Evolutionary conservation across 2,888 invertebrate genomes (phyloP).

Genomic region (Rhagium mordax): DNA sequence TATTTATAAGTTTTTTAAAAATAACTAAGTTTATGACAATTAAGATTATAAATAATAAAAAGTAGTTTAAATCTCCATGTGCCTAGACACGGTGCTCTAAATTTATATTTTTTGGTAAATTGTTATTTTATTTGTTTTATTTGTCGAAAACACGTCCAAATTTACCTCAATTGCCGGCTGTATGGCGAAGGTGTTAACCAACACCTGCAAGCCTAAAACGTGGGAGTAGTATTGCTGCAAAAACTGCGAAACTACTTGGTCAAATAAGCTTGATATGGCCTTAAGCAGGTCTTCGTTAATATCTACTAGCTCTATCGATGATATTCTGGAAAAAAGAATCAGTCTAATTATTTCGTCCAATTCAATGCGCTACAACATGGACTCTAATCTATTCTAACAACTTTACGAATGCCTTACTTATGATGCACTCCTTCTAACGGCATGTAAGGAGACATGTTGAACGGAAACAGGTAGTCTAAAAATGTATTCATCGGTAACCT

Average conservation of each 20-base stretch:
- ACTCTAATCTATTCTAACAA: background rate
- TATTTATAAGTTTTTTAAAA: too few species aligned
- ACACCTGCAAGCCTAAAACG: slow-evolving; percentile 83
- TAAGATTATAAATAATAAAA: too few species aligned
- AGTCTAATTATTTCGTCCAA: background rate
- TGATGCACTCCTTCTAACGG: slow-evolving; percentile 67
- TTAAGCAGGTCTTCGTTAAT: slow-evolving; percentile 70
- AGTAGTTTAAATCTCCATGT: too few species aligned
- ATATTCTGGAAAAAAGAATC: slow-evolving; percentile 73
- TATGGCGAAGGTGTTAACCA: slow-evolving; percentile 84
- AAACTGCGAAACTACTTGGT: slow-evolving; percentile 81
- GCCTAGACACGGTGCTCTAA: too few species aligned
- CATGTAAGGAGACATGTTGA: slow-evolving; percentile 68
- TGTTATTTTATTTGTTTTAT: too few species aligned
- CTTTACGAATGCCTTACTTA: slow-evolving; percentile 57
- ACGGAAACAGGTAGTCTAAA: slow-evolving; percentile 65
- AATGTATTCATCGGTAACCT: slow-evolving; percentile 64
- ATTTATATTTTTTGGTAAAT: too few species aligned
- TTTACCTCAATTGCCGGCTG: slow-evolving; percentile 63
- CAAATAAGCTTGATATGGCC: slow-evolving; percentile 69
- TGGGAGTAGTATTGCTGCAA: slow-evolving; percentile 87
- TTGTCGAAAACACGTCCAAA: slow-evolving; percentile 4
- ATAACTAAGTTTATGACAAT: too few species aligned
- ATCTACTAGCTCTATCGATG: slow-evolving; percentile 77
- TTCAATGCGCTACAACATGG: too few species aligned